Evolutionary conservation across 2,113 vertebrate genomes (phyloP).

Genomic region (Verasper variegatus): DNA sequence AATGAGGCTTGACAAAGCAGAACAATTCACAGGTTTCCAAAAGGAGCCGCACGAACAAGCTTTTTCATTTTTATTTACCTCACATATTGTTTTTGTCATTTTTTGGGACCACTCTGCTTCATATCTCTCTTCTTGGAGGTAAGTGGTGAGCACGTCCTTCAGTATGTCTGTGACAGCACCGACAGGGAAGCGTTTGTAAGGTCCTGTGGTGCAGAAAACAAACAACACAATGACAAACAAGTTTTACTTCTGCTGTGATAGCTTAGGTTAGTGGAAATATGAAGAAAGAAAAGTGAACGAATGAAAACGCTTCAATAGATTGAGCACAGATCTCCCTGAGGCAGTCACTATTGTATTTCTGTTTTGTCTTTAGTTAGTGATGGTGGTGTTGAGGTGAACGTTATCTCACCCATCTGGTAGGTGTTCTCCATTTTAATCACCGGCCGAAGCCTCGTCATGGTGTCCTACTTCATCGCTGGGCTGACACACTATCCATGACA

Average conservation of each 20-base stretch:
- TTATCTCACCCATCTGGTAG: constrained; percentile 84
- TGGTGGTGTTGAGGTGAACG: not conserved
- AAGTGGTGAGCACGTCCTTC: constrained; percentile 86
- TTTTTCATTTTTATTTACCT: constrained; percentile 78
- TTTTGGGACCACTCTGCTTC: constrained; percentile 87
- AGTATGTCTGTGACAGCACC: constrained; percentile 84
- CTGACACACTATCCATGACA: constrained; percentile 83
- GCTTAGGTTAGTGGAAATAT: not conserved
- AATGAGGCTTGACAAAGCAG: not conserved
- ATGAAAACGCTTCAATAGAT: not conserved
- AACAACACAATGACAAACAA: not conserved
- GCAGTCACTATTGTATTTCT: not conserved
- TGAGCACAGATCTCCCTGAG: not conserved
- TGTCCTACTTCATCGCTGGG: constrained; percentile 82
- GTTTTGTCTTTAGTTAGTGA: not conserved
- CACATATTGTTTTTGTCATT: constrained; percentile 87
- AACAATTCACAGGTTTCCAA: not conserved
- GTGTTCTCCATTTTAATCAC: constrained; percentile 85
- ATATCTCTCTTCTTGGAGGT: constrained; percentile 86
- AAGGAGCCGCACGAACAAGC: not conserved
- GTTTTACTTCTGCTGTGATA: not conserved
- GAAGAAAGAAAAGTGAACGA: not conserved
- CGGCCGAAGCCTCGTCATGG: constrained; percentile 75
- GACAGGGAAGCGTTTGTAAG: constrained; percentile 82
- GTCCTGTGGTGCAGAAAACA: constrained; percentile 73